Percentiles rank a stretch among this genome's conserved stretches.
These are phyloP conservation scores for Cheilosia grossa DNA, from an alignment of 2,888 invertebrate genomes.

Conservation along the genomic window DNA sequence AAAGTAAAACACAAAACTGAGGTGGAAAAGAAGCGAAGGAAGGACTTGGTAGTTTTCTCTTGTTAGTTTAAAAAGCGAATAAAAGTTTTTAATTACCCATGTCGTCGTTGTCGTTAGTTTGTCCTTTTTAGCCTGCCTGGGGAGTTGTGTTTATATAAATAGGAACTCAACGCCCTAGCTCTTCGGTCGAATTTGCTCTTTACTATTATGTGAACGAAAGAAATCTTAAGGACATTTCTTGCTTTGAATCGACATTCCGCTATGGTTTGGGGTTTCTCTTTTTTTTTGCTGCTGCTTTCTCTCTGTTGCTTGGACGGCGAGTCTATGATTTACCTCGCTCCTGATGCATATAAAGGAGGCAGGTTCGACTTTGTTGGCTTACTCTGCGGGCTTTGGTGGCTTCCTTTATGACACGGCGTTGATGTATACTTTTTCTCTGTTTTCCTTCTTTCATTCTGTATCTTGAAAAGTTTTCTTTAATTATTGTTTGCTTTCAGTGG, in stretches of 20 bases:
- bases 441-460: conserved; percentile 22
- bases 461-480: conserved; percentile 64
- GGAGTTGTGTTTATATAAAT: conserved; percentile 59
- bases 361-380: conserved; percentile 64
- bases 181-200: conserved; percentile 33
- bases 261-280: background rate
- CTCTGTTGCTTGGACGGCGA: conserved; percentile 61
- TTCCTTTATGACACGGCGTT: conserved; percentile 58
- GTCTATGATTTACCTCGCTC: conserved; percentile 49
- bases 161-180: conserved; percentile 55
- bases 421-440: conserved; percentile 25
- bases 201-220: conserved; percentile 34
- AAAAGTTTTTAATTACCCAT: conserved; percentile 75
- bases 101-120: conserved; percentile 62
- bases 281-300: conserved; percentile 31
- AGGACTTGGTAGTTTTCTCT: conserved; percentile 70
- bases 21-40: conserved; percentile 59
- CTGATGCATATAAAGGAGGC: conserved; percentile 14
- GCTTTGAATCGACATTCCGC: conserved; percentile 58
- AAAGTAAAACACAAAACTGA: conserved; percentile 38
- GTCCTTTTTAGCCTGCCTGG: conserved; percentile 69
- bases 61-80: conserved; percentile 75
- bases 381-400: conserved; percentile 56
- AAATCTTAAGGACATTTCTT: conserved; percentile 67
- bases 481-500: conserved; percentile 73